phyloP scores from a whole-genome alignment of 2,113 vertebrate species.

The Anthoscopus minutus region DNA sequence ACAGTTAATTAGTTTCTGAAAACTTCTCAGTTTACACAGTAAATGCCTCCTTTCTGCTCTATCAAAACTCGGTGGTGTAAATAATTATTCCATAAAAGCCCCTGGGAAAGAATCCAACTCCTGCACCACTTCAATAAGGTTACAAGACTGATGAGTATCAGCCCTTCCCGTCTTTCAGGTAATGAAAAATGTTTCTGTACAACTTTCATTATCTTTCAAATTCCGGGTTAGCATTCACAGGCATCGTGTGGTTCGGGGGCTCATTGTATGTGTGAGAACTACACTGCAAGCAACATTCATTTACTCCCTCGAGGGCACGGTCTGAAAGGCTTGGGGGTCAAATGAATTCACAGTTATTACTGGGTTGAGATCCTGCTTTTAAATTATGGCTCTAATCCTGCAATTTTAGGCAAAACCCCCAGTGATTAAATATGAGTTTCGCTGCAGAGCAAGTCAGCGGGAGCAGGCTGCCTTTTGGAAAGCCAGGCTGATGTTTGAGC shows the following conservation, averaged over 20 bases:
- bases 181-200: conserved; percentile 49
- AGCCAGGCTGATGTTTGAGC: background rate
- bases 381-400: background rate
- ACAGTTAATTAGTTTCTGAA: conserved; percentile 56
- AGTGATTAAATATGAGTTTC: background rate
- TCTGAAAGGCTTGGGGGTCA: conserved; percentile 34
- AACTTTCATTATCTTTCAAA: conserved; percentile 58
- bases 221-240: conserved; percentile 41
- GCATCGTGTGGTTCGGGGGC: background rate
- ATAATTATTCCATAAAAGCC: conserved; percentile 55
- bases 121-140: conserved; percentile 36
- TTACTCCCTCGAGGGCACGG: background rate
- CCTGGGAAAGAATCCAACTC: conserved; percentile 56
- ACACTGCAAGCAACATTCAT: conserved; percentile 39
- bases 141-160: conserved; percentile 38
- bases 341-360: conserved; percentile 35
- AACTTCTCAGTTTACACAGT: conserved; percentile 37
- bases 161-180: conserved; percentile 48
- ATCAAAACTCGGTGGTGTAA: conserved; percentile 22
- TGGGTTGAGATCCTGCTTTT: background rate
- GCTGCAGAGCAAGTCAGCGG: background rate
- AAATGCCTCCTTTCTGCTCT: background rate
- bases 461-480: background rate
- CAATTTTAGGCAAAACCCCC: conserved; percentile 20
- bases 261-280: conserved; percentile 52